Evolutionary conservation across 2,113 vertebrate species (phyloP).

Genomic region (Oryzias curvinotus): DNA sequence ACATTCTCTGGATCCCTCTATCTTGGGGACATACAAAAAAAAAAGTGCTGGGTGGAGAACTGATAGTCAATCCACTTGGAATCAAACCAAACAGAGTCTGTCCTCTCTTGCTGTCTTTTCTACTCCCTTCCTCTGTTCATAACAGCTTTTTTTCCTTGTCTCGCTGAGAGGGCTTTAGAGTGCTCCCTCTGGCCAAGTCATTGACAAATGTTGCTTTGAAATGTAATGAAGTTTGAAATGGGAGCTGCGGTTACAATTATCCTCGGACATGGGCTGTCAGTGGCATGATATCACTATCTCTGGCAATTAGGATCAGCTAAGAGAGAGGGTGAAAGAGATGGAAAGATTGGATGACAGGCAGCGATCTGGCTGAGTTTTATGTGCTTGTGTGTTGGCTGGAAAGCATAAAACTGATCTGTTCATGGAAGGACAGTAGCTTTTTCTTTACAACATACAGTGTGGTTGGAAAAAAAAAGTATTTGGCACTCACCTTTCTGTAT

Average conservation of each 20-base stretch:
- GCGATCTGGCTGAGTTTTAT: slow-evolving; percentile 46
- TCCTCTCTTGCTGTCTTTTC: slow-evolving; percentile 33
- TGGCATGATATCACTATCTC: slow-evolving; percentile 69
- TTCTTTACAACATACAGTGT: slow-evolving; percentile 10
- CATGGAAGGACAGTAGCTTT: slow-evolving; percentile 12
- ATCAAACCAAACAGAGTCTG: slow-evolving; percentile 44
- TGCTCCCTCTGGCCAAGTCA: slow-evolving; percentile 67
- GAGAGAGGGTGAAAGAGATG: slow-evolving; percentile 46
- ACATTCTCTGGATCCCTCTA: slow-evolving; percentile 51
- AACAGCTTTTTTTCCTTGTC: slow-evolving; percentile 28
- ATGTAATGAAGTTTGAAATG: slow-evolving; percentile 83
- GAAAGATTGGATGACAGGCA: slow-evolving; percentile 58
- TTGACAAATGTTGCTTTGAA: slow-evolving; percentile 80
- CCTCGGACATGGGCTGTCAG: slow-evolving; percentile 71
- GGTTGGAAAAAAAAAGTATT: neutral
- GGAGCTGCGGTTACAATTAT: slow-evolving; percentile 78
- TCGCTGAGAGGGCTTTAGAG: slow-evolving; percentile 57
- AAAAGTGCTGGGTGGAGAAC: slow-evolving; percentile 31
- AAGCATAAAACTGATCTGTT: slow-evolving; percentile 46
- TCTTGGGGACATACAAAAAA: slow-evolving; percentile 30
- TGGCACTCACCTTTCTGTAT: too few species aligned
- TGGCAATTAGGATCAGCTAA: slow-evolving; percentile 66
- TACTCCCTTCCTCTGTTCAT: slow-evolving; percentile 28
- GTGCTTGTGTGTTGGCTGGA: slow-evolving; percentile 27
- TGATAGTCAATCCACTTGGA: slow-evolving; percentile 51